phyloP scores from a whole-genome alignment of 2,113 vertebrate species.

The Cynoglossus semilaevis region DNA sequence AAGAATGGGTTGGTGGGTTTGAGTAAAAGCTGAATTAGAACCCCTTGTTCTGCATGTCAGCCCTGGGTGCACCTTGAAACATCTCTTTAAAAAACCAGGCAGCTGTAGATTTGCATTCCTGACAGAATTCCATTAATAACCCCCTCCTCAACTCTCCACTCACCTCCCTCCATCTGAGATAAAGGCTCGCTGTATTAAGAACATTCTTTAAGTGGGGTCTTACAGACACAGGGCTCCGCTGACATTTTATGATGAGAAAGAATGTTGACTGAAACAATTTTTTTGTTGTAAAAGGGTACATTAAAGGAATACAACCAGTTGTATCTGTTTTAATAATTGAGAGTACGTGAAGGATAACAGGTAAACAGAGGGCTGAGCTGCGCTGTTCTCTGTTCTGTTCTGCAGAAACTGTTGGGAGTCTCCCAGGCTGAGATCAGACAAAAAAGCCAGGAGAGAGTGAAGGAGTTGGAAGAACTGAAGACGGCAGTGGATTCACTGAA shows the following conservation, averaged over 20 bases:
- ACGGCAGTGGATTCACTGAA: constrained; percentile 80
- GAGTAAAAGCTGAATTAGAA: constrained; percentile 73
- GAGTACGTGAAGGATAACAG: not conserved
- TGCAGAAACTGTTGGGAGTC: constrained; percentile 79
- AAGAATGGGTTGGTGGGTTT: constrained; percentile 76
- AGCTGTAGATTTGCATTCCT: constrained; percentile 75
- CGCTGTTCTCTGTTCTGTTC: constrained; percentile 13
- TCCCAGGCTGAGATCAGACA: constrained; percentile 79
- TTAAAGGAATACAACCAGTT: not conserved
- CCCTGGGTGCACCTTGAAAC: constrained; percentile 73
- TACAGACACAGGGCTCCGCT: constrained; percentile 44
- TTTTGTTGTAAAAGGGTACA: too few relatives aligned
- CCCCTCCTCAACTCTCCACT: constrained; percentile 3
- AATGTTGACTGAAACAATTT: constrained; percentile 30
- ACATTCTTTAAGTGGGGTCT: constrained; percentile 51
- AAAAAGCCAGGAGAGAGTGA: constrained; percentile 79
- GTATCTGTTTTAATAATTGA: constrained; percentile 4
- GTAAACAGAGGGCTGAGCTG: constrained; percentile 6
- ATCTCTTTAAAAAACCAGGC: constrained; percentile 69
- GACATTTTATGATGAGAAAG: constrained; percentile 50
- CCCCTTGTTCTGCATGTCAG: constrained; percentile 62
- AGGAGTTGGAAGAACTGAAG: constrained; percentile 80
- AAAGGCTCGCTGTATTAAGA: constrained; percentile 60
- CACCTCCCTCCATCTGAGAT: constrained; percentile 51
- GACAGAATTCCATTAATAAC: constrained; percentile 64